Percentiles rank a stretch among this genome's conserved stretches.
These are phyloP conservation scores for Bradypodion pumilum DNA, from an alignment of 2,797 vertebrate species.

Conservation along the genomic window DNA sequence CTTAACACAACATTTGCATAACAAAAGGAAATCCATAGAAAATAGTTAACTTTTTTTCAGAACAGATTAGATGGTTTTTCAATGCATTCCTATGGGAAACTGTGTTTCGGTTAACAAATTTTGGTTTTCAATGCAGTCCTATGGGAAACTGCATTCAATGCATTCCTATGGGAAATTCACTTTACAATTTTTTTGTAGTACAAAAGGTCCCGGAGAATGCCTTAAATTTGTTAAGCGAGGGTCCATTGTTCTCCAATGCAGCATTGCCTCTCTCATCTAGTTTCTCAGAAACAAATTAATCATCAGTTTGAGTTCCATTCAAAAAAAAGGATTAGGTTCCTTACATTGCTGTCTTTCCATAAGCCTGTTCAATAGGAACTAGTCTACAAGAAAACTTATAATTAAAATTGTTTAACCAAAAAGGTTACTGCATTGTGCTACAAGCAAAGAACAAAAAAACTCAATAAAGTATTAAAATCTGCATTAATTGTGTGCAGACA, in stretches of 20 bases:
- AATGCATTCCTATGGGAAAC: too few species aligned
- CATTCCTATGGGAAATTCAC: too few species aligned
- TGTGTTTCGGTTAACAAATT: too few species aligned
- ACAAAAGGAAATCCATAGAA: too few species aligned
- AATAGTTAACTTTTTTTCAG: too few species aligned
- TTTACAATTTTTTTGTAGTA: too few species aligned
- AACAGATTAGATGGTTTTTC: too few species aligned
- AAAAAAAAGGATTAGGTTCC: background rate
- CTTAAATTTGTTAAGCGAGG: too few species aligned
- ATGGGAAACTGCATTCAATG: too few species aligned
- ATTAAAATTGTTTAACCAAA: background rate
- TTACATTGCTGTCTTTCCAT: background rate
- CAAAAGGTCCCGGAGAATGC: too few species aligned
- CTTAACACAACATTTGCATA: too few species aligned
- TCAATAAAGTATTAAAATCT: background rate
- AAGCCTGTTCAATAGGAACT: background rate
- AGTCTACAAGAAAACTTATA: background rate
- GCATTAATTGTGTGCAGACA: background rate
- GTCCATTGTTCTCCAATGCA: background rate
- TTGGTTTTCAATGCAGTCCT: too few species aligned
- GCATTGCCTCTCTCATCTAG: background rate
- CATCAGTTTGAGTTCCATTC: background rate
- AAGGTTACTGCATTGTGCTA: background rate
- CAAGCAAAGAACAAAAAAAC: background rate
- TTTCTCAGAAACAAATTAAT: conserved; percentile 13